These are phyloP conservation scores for Columba guinea DNA, from an alignment of 2,797 vertebrate genomes.

Conservation along the genomic window DNA sequence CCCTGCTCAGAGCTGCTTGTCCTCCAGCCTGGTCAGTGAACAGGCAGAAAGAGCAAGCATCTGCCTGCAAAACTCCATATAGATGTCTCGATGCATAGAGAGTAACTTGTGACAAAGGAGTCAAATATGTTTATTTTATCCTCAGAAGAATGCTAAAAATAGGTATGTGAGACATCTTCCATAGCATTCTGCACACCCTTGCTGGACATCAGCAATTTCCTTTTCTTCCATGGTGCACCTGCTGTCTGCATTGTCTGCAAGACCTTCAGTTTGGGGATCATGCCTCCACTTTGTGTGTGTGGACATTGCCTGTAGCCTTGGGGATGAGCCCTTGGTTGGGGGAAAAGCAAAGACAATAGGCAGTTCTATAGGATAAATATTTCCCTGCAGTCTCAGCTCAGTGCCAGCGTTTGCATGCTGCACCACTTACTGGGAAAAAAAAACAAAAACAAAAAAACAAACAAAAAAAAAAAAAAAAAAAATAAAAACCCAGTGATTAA, in stretches of 20 bases:
- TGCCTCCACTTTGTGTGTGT: not conserved
- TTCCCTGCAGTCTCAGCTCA: not conserved
- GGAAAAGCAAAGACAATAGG: not conserved
- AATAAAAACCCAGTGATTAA: not conserved
- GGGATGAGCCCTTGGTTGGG: not conserved
- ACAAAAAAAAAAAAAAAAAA: too few species aligned
- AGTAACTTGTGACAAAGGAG: not conserved
- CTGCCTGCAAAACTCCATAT: not conserved
- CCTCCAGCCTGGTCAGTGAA: not conserved
- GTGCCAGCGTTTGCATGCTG: not conserved
- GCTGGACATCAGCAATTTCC: not conserved
- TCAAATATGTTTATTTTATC: not conserved
- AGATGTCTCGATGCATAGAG: not conserved
- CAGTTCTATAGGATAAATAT: not conserved
- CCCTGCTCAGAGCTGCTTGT: not conserved
- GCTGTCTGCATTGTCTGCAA: not conserved
- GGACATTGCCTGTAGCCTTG: not conserved
- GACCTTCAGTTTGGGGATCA: fast-evolving
- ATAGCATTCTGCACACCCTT: not conserved
- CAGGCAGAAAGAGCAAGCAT: not conserved
- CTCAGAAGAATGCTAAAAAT: not conserved
- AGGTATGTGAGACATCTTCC: not conserved
- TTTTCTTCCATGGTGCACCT: not conserved
- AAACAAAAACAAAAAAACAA: not conserved
- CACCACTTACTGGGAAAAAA: not conserved